phyloP scores from a whole-genome alignment of 2,797 vertebrate species.

The Ibycter americanus region DNA sequence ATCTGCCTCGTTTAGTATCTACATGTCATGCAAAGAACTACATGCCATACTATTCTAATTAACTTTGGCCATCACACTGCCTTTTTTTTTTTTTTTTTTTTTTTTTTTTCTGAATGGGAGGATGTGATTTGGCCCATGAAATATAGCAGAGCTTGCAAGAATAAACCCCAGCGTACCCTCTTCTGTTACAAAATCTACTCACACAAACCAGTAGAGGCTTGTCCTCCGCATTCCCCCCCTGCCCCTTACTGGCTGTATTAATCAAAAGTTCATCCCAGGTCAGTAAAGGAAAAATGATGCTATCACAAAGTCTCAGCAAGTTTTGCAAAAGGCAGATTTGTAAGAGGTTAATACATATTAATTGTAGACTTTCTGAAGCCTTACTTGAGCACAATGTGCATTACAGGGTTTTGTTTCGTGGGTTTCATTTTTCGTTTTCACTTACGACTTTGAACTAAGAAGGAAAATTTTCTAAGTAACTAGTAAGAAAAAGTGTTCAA shows the following conservation, averaged over 20 bases:
- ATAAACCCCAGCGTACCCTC: neutral
- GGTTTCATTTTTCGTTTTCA: neutral
- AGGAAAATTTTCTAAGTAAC: neutral
- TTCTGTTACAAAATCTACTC: neutral
- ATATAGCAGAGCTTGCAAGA: neutral
- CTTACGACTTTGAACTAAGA: neutral
- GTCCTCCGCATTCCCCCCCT: neutral
- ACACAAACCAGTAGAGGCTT: neutral
- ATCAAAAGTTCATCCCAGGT: neutral
- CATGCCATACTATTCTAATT: neutral
- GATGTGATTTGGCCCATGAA: neutral
- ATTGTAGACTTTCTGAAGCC: neutral
- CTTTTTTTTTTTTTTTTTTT: neutral
- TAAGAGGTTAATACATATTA: neutral
- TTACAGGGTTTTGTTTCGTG: neutral
- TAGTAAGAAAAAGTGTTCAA: neutral
- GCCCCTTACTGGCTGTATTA: neutral
- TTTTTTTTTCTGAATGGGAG: neutral
- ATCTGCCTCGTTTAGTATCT: neutral
- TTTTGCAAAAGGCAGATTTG: neutral
- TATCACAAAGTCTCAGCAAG: neutral
- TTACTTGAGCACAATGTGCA: neutral
- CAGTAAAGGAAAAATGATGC: neutral
- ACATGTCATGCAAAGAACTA: neutral
- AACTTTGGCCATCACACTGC: neutral